phyloP scores from a whole-genome alignment of 2,113 vertebrate genomes.

The Cygnus buccinator region DNA sequence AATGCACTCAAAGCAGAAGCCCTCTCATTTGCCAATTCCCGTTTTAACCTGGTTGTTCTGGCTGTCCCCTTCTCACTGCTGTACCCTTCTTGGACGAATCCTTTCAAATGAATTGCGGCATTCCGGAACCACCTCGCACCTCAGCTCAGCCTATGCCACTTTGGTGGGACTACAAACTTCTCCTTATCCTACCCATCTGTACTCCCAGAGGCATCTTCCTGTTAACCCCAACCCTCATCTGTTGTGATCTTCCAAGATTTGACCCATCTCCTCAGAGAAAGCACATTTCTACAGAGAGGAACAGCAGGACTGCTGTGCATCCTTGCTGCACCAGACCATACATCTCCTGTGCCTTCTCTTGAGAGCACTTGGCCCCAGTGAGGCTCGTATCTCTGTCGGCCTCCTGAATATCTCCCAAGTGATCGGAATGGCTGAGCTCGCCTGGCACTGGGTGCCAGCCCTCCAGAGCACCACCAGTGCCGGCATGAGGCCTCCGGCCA shows the following conservation, averaged over 20 bases:
- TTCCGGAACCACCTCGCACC: neutral
- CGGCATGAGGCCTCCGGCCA: neutral
- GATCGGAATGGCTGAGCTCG: neutral
- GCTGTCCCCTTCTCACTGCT: neutral
- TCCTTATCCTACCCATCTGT: neutral
- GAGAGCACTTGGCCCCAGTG: fast-evolving
- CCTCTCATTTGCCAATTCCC: neutral
- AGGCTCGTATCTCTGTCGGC: neutral
- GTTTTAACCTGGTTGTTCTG: neutral
- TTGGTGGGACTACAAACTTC: neutral
- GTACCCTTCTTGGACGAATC: neutral
- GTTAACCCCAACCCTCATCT: neutral
- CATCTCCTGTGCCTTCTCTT: neutral
- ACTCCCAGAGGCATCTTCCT: neutral
- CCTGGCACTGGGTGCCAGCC: neutral
- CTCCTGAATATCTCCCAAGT: neutral
- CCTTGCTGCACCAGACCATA: neutral
- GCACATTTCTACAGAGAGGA: neutral
- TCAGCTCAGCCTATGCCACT: neutral
- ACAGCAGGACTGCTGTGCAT: neutral
- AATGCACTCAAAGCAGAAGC: neutral
- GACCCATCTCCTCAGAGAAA: neutral
- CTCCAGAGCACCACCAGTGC: neutral
- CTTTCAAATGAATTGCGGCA: neutral
- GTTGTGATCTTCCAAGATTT: neutral